Evolutionary conservation across 1,140 invertebrate species (phyloP).

Genomic region (Cardiocondyla obscurior): DNA sequence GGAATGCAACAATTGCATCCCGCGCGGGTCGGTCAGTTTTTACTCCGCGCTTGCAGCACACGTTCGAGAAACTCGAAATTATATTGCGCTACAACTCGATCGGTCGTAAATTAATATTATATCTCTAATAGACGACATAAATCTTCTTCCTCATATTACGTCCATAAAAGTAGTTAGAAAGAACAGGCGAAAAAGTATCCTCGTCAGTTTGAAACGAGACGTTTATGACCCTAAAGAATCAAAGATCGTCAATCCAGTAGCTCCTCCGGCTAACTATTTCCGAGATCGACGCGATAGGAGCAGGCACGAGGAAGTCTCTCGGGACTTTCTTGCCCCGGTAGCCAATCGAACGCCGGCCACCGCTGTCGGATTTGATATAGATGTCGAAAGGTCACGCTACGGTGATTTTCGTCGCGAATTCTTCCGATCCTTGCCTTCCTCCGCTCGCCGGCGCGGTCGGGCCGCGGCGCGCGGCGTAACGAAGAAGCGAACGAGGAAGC

Average conservation of each 20-base stretch:
- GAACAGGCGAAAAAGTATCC: neutral
- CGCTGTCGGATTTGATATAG: neutral
- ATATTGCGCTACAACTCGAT: neutral
- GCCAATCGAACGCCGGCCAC: neutral
- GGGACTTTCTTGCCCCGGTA: constrained; percentile 10
- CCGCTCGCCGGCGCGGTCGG: constrained; percentile 45
- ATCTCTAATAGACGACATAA: neutral
- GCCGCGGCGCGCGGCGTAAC: constrained; percentile 55
- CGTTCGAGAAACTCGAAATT: neutral
- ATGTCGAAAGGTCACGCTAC: constrained; percentile 62
- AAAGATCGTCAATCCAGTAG: neutral
- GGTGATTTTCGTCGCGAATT: constrained; percentile 64
- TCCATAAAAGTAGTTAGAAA: neutral
- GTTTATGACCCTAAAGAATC: neutral
- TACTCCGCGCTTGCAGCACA: neutral
- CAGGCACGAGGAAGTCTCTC: neutral
- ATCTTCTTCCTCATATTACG: neutral
- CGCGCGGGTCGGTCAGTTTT: constrained; percentile 1
- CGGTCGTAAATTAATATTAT: neutral
- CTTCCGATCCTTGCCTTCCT: constrained; percentile 46
- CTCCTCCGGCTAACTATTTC: neutral
- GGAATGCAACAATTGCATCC: constrained; percentile 33
- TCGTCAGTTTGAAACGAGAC: neutral
- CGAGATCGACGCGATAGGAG: neutral
- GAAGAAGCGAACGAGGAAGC: constrained; percentile 54